phyloP scores from a whole-genome alignment of 2,113 vertebrate species.

The Carassius carassius region DNA sequence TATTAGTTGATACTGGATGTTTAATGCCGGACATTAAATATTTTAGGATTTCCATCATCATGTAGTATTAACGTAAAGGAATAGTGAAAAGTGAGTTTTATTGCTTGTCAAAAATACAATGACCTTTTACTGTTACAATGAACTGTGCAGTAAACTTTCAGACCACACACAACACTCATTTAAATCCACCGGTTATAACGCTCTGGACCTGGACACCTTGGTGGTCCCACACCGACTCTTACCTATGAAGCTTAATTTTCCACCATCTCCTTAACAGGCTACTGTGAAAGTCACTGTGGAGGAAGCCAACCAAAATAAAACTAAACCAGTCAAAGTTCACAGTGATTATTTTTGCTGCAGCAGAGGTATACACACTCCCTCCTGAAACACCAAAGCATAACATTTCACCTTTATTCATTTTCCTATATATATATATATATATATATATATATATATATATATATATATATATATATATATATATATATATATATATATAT shows the following conservation, averaged over 20 bases:
- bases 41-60: no score
- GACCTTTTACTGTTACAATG: neutral
- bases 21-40: no score
- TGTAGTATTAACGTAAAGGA: no score
- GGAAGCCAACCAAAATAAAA: constrained; percentile 6
- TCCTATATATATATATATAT: no score
- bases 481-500: no score
- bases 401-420: constrained; percentile 11
- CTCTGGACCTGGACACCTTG: neutral
- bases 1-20: no score
- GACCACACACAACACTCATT: constrained; percentile 12
- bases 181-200: neutral
- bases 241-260: constrained; percentile 4
- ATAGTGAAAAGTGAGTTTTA: no score
- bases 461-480: no score
- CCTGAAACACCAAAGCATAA: neutral
- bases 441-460: no score
- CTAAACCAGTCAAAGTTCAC: neutral
- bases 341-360: neutral
- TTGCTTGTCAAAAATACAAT: no score
- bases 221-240: neutral
- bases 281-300: neutral
- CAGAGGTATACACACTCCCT: neutral
- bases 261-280: neutral
- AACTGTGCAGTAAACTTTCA: neutral